phyloP scores from a whole-genome alignment of 2,797 vertebrate genomes.

The Huso huso region DNA sequence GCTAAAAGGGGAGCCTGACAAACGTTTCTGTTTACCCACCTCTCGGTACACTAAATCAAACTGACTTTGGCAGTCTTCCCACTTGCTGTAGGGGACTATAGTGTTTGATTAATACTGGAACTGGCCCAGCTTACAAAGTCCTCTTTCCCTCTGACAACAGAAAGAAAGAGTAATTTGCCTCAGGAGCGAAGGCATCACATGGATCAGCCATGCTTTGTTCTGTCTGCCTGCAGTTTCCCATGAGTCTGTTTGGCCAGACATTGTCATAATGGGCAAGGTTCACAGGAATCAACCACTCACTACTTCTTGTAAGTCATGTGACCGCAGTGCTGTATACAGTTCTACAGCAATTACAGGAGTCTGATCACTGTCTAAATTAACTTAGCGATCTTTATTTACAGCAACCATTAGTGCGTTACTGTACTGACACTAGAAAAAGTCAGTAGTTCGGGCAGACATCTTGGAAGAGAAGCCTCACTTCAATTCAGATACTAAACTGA shows the following conservation, averaged over 20 bases:
- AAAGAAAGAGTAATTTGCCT: slow-evolving; percentile 45
- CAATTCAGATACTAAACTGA: no score
- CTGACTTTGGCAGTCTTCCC: slow-evolving; percentile 46
- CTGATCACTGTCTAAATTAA: neutral
- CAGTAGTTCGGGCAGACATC: no score
- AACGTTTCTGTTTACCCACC: slow-evolving; percentile 56
- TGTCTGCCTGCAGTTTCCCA: slow-evolving; percentile 57
- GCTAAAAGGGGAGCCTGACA: slow-evolving; percentile 43
- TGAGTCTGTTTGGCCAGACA: slow-evolving; percentile 53
- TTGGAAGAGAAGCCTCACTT: no score
- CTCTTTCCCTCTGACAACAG: slow-evolving; percentile 25
- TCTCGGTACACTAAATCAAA: slow-evolving; percentile 52
- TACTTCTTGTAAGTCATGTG: slow-evolving; percentile 47
- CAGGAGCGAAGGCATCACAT: slow-evolving; percentile 52
- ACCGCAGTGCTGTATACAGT: slow-evolving; percentile 31
- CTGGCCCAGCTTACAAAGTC: slow-evolving; percentile 46
- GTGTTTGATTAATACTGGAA: slow-evolving; percentile 52
- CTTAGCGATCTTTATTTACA: no score
- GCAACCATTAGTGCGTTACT: no score
- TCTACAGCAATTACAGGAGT: slow-evolving; percentile 11
- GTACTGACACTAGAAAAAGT: no score
- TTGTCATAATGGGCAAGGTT: slow-evolving; percentile 52
- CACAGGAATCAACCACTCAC: slow-evolving; percentile 41
- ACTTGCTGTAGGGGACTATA: slow-evolving; percentile 45
- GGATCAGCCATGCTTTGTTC: slow-evolving; percentile 60